phyloP scores from a whole-genome alignment of 1,140 invertebrate species.

The Conus betulinus region DNA sequence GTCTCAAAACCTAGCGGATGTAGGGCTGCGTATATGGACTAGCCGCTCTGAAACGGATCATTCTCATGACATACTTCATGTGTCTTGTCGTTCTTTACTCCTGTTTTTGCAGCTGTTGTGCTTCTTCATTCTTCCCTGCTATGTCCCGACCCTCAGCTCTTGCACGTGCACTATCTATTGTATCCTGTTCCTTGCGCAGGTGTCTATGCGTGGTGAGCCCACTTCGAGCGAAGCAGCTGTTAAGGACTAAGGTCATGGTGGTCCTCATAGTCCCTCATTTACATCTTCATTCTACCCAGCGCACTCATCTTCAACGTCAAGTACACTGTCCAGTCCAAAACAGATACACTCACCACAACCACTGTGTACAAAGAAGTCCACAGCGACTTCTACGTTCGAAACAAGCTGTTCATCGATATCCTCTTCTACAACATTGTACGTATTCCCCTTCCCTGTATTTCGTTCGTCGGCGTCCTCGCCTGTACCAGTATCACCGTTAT shows the following conservation, averaged over 20 bases:
- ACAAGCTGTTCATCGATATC: conserved; percentile 12
- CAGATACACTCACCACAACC: not conserved
- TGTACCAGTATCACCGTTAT: conserved; percentile 16
- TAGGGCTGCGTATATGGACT: no score
- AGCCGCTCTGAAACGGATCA: no score
- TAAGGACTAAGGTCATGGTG: conserved; percentile 12
- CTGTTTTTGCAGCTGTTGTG: no score
- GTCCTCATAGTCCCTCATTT: not conserved
- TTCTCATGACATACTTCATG: no score
- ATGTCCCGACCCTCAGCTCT: no score
- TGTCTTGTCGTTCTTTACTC: no score
- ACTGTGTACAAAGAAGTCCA: not conserved
- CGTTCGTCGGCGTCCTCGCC: conserved; percentile 19
- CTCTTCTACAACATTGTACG: conserved; percentile 23
- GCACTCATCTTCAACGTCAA: conserved; percentile 8
- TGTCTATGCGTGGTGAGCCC: conserved; percentile 29
- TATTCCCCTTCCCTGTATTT: conserved; percentile 32
- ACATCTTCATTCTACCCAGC: conserved; percentile 14
- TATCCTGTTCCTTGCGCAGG: not conserved
- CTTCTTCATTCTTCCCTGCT: no score
- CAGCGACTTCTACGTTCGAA: conserved; percentile 6
- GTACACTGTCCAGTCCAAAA: not conserved
- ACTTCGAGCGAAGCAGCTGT: not conserved
- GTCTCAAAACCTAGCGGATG: no score
- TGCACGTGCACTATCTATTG: no score